Evolutionary conservation across 2,797 vertebrate genomes (phyloP), one percentile per base, ranked within the genome.

Genomic region (Chromobotia macracanthus): DNA sequence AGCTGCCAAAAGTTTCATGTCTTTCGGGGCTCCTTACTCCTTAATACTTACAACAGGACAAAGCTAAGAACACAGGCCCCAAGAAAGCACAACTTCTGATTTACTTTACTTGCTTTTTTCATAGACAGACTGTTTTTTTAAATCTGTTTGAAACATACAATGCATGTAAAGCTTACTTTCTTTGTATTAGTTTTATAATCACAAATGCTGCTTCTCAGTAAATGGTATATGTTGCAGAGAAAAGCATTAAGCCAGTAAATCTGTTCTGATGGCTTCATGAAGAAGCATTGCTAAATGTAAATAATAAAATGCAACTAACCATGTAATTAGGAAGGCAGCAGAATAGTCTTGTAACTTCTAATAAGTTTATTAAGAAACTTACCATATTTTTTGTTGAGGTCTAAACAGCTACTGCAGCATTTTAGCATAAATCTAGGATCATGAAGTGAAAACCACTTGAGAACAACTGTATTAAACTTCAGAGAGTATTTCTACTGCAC

Each of bases 1-100:
- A 80, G 80, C 79, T 67, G 76, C 12, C 46, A 81, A 87, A 90
- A 89, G 84, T 91, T 91, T 88, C 80, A 74, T 80, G 83, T 89
- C 90, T 84, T 86, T 79, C 69, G 85, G 84, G 79, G 82, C 73
- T 64, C 84, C 79, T 83, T 44, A 84, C 86, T 86, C 80, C 80
- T 86, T 78, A 67, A 84, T 82, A 65, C 77, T 85, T 80, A 85
- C 79, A 71, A 79, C 66, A 75, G 71, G 60, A 51, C 67, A 68
- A 25, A 84, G 87, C 80, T 80, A 87, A 86, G 80, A 86, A 75
- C 75, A 44, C 41, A 21, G 48, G 66, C 46, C 53, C 75, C 73
- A 75, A 72, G 80, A 80, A 64, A 81, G 55, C 79, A 51, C 61
- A 25, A 38, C 66, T 69, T 84, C 70, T 72, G 66, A 44, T 77